A percentile compares a stretch with the other conserved stretches of the same genome.
phyloP scores from a whole-genome alignment of 2,797 vertebrate species.

The Anguilla marmorata region DNA sequence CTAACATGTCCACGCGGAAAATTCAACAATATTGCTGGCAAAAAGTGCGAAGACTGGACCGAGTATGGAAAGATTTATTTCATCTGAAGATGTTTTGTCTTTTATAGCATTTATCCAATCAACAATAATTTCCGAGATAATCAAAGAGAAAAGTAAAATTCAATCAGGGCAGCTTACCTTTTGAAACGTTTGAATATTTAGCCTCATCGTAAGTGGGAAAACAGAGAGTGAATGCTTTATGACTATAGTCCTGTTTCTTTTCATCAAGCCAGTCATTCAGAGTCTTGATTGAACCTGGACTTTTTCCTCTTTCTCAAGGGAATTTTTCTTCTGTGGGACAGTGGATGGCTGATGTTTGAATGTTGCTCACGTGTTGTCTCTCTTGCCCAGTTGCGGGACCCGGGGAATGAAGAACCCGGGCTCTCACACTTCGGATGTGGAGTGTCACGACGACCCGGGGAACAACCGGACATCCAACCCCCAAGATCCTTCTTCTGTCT shows the following conservation, averaged over 20 bases:
- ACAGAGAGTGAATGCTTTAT: neutral
- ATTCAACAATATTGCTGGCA: conserved; percentile 14
- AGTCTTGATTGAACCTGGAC: neutral
- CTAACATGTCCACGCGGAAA: neutral
- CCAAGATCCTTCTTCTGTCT: too few relatives aligned
- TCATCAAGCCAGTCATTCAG: neutral
- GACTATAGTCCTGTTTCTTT: neutral
- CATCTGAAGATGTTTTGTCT: neutral
- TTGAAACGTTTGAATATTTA: neutral
- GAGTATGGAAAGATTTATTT: conserved; percentile 9
- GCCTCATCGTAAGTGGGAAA: neutral
- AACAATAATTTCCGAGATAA: too few relatives aligned
- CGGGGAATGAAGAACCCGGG: neutral
- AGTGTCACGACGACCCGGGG: neutral
- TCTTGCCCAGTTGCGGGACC: conserved; percentile 7
- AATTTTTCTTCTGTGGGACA: neutral
- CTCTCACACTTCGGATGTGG: neutral
- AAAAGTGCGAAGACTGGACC: conserved; percentile 21
- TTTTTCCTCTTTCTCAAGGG: neutral
- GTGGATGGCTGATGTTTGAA: neutral
- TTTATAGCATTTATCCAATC: neutral
- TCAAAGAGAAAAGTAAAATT: neutral
- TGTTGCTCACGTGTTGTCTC: neutral
- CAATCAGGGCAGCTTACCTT: neutral
- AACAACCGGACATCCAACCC: neutral